Evolutionary conservation across 1,140 invertebrate genomes (phyloP).

Genomic region (Cotesia chilonis): DNA sequence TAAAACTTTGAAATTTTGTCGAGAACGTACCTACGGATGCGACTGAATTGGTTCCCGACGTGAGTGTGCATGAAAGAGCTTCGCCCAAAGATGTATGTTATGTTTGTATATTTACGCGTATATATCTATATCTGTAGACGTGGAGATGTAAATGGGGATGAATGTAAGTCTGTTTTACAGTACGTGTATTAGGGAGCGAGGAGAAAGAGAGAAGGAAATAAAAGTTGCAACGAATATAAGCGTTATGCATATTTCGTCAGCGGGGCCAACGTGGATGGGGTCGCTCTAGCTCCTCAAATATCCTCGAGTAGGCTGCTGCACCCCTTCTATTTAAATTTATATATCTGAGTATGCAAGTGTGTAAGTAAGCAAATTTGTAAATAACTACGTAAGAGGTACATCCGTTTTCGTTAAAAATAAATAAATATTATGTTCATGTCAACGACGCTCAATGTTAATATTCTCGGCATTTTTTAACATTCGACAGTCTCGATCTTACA

Average conservation of each 20-base stretch:
- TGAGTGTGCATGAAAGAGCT: not conserved
- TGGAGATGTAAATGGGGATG: not conserved
- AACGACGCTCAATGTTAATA: too few relatives aligned
- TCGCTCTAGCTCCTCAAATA: constrained; percentile 36
- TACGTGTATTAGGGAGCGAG: too few relatives aligned
- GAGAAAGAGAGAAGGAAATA: too few relatives aligned
- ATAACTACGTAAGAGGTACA: too few relatives aligned
- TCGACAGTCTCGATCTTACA: too few relatives aligned
- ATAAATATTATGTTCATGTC: too few relatives aligned
- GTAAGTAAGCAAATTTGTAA: too few relatives aligned
- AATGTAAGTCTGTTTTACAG: too few relatives aligned
- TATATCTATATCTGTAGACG: not conserved
- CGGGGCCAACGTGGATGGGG: constrained; percentile 18
- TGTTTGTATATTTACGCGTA: too few relatives aligned
- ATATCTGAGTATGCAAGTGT: too few relatives aligned
- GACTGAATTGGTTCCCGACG: constrained; percentile 14
- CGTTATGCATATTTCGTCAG: constrained; percentile 39
- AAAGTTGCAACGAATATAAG: constrained; percentile 36
- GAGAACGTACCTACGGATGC: constrained; percentile 9
- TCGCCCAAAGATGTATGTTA: constrained; percentile 5
- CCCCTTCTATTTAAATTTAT: not conserved
- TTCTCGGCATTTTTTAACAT: too few relatives aligned
- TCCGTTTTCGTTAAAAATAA: too few relatives aligned
- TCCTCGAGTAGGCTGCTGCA: constrained; percentile 28
- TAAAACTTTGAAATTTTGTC: constrained; percentile 52